A percentile compares a stretch with the other conserved stretches of the same genome.
Conservation (phyloP, 2,113 vertebrate species). For the Peucedramus taeniatus region DNA sequence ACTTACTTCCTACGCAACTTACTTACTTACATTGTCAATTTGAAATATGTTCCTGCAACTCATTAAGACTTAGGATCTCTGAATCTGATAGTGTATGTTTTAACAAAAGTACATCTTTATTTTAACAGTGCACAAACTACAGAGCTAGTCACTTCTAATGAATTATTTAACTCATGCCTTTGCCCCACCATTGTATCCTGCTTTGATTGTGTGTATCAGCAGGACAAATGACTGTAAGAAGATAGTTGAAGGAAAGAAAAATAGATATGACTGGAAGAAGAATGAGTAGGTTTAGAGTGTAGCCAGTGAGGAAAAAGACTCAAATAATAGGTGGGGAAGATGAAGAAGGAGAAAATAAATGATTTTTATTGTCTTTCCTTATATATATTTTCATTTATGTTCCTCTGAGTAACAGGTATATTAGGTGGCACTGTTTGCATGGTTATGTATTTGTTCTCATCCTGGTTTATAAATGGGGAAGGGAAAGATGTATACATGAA, state of each 20-base stretch:
- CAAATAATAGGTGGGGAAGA: not conserved
- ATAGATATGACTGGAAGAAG: not conserved
- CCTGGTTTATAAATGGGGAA: not conserved
- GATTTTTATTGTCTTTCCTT: not conserved
- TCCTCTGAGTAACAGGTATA: not conserved
- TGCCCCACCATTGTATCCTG: not conserved
- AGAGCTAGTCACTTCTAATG: not conserved
- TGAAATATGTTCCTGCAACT: not conserved
- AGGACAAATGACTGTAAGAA: not conserved
- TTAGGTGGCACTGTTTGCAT: not conserved
- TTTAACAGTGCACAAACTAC: not conserved
- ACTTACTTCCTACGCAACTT: slow-evolving; percentile 15
- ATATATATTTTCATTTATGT: not conserved
- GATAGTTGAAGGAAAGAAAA: not conserved
- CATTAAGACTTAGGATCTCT: not conserved
- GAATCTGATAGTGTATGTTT: not conserved
- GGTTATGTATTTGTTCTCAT: not conserved
- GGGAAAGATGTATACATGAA: not conserved
- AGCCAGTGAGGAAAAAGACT: not conserved
- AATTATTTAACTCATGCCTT: not conserved
- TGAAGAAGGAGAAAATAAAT: not conserved
- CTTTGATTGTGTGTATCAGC: not conserved
- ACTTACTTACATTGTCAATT: slow-evolving; percentile 17
- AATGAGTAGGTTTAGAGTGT: not conserved
- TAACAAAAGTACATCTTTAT: not conserved